Evolutionary conservation across 2,888 invertebrate species (phyloP), one percentile per base, ranked within the genome.

Genomic region (Limnephilus marmoratus): DNA sequence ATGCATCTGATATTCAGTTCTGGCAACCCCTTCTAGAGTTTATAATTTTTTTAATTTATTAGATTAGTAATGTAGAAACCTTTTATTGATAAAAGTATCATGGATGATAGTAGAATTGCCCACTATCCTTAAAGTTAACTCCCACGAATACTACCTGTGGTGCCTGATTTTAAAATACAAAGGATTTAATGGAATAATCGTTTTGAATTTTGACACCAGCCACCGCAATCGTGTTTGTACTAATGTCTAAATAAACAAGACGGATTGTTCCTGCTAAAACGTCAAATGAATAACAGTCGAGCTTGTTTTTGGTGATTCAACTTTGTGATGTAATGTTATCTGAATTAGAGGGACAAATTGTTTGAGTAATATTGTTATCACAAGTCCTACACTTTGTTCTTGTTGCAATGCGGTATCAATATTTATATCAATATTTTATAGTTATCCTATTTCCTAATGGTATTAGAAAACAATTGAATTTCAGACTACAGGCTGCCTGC

Each of bases 211-310:
- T 83, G 83, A 83, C 83, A 37, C 37, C 37, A 9, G 37, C 24
- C 7, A 83, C 37, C 37, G 37, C 83, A 83, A n/a, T 83, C 37
- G 37, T 83, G 83, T 31, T 83, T 37, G 18, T 34, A 34, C 34
- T 83, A 34, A 83, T 83, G 31, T 83, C 83, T 83, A 34, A 37
- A 83, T 83, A 83, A 83, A 83, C 83, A 83, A 83, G 83, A 83
- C 9, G 34, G 18, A 83, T 83, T 83, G 37, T 31, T 34, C 18
- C 18, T 83, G 37, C 83, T 68, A 68, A 68, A 68, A 68, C 53
- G 53, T 68, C 49, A 49, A 49, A 49, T 49, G 82, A 82, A 29
- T 82, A 82, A 31, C 82, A 31, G 34, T 13, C 83, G 4, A 9
- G 15, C 2, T 83, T 83, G 83, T 83, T 83, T 37, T 37, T 83